Conservation (phyloP, 2,797 vertebrate genomes). For the Mycteria americana region DNA sequence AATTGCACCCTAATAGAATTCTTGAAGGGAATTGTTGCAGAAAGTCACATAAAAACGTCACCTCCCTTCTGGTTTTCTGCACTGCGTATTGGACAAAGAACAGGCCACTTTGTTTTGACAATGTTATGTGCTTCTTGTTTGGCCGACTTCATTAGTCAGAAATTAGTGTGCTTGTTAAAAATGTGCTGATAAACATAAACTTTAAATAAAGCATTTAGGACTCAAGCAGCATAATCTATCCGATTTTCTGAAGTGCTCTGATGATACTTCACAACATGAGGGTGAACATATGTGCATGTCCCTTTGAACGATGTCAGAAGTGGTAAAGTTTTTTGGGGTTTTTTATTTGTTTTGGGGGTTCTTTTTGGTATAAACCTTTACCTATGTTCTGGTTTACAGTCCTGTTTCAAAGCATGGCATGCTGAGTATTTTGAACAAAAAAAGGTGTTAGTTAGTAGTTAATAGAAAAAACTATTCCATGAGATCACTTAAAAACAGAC, state of each 20-base stretch:
- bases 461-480: neutral
- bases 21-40: neutral
- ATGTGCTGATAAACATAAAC: neutral
- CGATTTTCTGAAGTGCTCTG: neutral
- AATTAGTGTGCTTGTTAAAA: neutral
- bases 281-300: fast-evolving
- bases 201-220: neutral
- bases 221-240: neutral
- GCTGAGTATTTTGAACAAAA: neutral
- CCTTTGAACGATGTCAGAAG: neutral
- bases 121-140: neutral
- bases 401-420: neutral
- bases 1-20: neutral
- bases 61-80: neutral
- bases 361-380: neutral
- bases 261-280: neutral
- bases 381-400: neutral
- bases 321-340: neutral
- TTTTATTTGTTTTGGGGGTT: neutral
- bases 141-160: neutral
- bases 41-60: neutral
- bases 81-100: neutral
- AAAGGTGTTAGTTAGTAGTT: neutral
- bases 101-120: neutral
- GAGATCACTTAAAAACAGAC: neutral